Evolutionary conservation across 2,113 vertebrate species (phyloP).

Genomic region (Vimba vimba): DNA sequence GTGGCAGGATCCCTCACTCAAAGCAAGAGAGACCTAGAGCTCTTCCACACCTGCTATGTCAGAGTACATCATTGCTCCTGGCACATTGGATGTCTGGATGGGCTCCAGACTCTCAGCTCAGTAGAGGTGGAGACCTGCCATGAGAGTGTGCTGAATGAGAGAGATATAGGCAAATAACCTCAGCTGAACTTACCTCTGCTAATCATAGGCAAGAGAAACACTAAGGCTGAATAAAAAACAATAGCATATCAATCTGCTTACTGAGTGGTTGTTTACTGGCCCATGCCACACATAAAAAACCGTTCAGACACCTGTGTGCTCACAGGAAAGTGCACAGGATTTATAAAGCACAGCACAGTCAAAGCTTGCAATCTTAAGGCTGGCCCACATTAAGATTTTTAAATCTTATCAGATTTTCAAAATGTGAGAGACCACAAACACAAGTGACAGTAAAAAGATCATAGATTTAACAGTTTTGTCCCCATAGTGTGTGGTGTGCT

Average conservation of each 20-base stretch:
- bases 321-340: neutral
- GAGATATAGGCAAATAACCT: slow-evolving; percentile 35
- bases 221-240: neutral
- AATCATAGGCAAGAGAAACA: neutral
- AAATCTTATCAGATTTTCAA: too few relatives aligned
- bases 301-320: neutral
- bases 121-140: slow-evolving; percentile 11
- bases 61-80: slow-evolving; percentile 27
- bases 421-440: too few relatives aligned
- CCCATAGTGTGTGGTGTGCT: too few relatives aligned
- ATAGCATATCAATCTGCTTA: neutral
- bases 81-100: slow-evolving; percentile 1
- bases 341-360: neutral
- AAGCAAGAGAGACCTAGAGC: slow-evolving; percentile 44
- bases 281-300: neutral
- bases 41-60: slow-evolving; percentile 52
- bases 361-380: neutral
- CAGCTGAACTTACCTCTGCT: neutral
- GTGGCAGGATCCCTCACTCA: slow-evolving; percentile 41
- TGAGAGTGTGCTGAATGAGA: neutral
- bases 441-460: too few relatives aligned
- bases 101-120: slow-evolving; percentile 11
- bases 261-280: neutral
- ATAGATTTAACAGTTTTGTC: too few relatives aligned
- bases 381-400: too few relatives aligned